Conservation (phyloP, 2,113 vertebrate species). For the Tachycineta bicolor region DNA sequence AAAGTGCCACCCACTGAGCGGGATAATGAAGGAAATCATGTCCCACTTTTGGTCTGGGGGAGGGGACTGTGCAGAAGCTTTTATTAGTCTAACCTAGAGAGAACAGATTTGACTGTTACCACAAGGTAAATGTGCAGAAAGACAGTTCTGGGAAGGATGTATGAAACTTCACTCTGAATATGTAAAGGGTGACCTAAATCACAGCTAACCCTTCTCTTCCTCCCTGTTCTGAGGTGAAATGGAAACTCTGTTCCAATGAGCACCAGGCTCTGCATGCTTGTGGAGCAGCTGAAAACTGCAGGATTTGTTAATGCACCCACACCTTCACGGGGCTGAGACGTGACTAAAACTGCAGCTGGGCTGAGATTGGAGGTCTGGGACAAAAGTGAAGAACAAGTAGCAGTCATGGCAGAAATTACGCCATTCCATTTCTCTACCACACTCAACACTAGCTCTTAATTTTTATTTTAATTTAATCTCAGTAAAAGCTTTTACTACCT, state of each 20-base stretch:
- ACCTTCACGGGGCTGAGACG: neutral
- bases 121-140: neutral
- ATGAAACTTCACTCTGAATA: neutral
- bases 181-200: neutral
- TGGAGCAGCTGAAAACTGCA: neutral
- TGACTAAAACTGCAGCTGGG: neutral
- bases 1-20: slow-evolving; percentile 58
- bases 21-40: slow-evolving; percentile 55
- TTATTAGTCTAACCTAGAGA: slow-evolving; percentile 7
- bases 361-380: neutral
- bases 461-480: slow-evolving; percentile 21
- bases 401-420: neutral
- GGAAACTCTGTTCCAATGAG: neutral
- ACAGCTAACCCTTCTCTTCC: neutral
- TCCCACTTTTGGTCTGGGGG: neutral
- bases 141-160: neutral
- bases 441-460: neutral
- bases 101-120: neutral
- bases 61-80: neutral
- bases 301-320: neutral
- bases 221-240: neutral
- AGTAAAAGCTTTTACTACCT: slow-evolving; percentile 6
- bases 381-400: neutral
- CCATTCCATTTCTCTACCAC: neutral
- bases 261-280: neutral